Conservation (phyloP, 2,888 invertebrate species). For the Platycheirus rosarum region DNA sequence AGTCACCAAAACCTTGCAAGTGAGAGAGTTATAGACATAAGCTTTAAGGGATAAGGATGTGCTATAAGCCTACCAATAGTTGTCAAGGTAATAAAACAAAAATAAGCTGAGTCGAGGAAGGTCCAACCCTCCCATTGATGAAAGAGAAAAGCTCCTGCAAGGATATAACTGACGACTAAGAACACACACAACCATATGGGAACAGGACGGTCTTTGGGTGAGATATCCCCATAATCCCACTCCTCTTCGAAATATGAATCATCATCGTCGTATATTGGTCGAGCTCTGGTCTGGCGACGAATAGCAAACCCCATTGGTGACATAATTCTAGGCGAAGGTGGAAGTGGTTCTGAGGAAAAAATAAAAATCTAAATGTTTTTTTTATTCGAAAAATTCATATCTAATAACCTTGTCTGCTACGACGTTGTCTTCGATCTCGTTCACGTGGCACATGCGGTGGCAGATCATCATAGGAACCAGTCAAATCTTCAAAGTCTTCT, state of each 20-base stretch:
- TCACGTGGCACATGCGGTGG: slow-evolving; percentile 73
- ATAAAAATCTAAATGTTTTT: too few species aligned
- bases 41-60: too few species aligned
- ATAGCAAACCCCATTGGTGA: slow-evolving; percentile 87
- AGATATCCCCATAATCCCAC: slow-evolving; percentile 82
- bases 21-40: too few species aligned
- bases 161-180: slow-evolving; percentile 93
- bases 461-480: slow-evolving; percentile 77
- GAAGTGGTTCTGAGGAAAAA: slow-evolving; percentile 77
- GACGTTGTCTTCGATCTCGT: slow-evolving; percentile 74
- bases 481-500: slow-evolving; percentile 79
- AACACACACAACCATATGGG: slow-evolving; percentile 95
- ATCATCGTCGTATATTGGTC: slow-evolving; percentile 84
- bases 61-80: slow-evolving; percentile 88
- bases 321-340: slow-evolving; percentile 86
- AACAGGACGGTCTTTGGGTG: slow-evolving; percentile 86
- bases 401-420: slow-evolving; percentile 73
- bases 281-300: slow-evolving; percentile 84
- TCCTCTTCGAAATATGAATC: slow-evolving; percentile 86
- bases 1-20: slow-evolving; percentile 90
- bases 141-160: slow-evolving; percentile 94
- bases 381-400: background rate
- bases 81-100: slow-evolving; percentile 96
- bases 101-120: slow-evolving; percentile 94
- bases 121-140: slow-evolving; percentile 93